Conservation (phyloP, 2,888 invertebrate genomes). For the Ligdia adustata region DNA sequence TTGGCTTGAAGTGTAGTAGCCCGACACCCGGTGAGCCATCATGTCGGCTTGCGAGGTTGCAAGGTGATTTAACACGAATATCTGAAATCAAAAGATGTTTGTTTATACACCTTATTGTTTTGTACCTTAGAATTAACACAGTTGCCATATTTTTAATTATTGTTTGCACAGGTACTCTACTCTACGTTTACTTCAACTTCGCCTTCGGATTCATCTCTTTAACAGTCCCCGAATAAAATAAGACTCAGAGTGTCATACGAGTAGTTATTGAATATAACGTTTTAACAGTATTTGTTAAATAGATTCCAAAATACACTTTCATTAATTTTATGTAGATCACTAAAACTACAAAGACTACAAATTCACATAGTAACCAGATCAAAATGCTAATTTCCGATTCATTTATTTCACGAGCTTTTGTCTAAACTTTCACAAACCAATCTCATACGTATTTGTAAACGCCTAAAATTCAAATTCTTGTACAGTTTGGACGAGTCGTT, state of each 20-base stretch:
- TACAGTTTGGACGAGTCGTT: constrained; percentile 17
- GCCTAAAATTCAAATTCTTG: constrained; percentile 18
- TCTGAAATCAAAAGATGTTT: constrained; percentile 71
- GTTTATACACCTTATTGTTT: too few relatives aligned
- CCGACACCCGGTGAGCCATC: constrained; percentile 92
- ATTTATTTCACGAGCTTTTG: constrained; percentile 11
- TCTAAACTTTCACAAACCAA: background rate
- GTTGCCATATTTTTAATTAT: too few relatives aligned
- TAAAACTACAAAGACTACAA: constrained; percentile 9
- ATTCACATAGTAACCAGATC: constrained; percentile 1
- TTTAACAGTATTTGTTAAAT: too few relatives aligned
- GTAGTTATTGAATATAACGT: too few relatives aligned
- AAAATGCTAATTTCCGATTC: constrained; percentile 6
- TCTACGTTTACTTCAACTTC: too few relatives aligned
- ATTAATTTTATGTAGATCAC: background rate
- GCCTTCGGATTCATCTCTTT: too few relatives aligned
- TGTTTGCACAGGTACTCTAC: too few relatives aligned
- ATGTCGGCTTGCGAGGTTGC: constrained; percentile 88
- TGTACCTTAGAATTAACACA: too few relatives aligned
- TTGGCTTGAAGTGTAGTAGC: constrained; percentile 94
- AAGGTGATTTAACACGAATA: constrained; percentile 85
- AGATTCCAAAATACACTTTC: too few relatives aligned
- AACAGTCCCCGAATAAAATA: too few relatives aligned
- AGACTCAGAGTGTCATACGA: too few relatives aligned
- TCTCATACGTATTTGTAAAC: constrained; percentile 3